Conservation (phyloP, 2,113 vertebrate species). For the Tragelaphus scriptus region DNA sequence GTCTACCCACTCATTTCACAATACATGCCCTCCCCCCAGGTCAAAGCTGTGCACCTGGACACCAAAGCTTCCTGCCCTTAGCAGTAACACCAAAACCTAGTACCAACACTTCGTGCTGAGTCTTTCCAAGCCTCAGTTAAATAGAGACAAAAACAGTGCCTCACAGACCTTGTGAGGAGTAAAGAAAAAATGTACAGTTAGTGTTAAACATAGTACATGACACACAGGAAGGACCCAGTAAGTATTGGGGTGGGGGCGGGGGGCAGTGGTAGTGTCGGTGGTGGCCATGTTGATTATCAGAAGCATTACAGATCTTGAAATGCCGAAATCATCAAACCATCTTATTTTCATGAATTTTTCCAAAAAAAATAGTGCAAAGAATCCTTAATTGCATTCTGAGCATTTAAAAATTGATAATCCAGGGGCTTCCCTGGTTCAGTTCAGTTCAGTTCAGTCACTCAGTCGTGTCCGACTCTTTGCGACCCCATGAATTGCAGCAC, state of each 20-base stretch:
- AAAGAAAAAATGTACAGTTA: background rate
- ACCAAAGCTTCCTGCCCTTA: background rate
- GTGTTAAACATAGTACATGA: background rate
- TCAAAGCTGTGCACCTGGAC: background rate
- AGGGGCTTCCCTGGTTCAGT: background rate
- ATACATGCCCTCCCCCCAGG: background rate
- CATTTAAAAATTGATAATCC: background rate
- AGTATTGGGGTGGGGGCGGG: background rate
- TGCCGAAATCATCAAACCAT: background rate
- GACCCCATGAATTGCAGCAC: no score
- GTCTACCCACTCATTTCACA: background rate
- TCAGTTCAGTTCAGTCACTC: no score
- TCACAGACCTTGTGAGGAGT: background rate
- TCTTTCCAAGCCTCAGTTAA: background rate
- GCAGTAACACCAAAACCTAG: background rate
- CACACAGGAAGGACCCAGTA: background rate
- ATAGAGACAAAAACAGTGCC: background rate
- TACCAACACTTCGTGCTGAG: no score
- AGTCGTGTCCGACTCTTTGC: no score
- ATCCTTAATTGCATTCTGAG: background rate
- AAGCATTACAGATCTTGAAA: background rate
- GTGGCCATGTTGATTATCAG: background rate
- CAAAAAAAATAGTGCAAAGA: background rate
- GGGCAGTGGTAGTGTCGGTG: background rate
- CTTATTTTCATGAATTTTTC: background rate